Conservation (phyloP, 2,888 invertebrate species). For the Monochamus alternatus region DNA sequence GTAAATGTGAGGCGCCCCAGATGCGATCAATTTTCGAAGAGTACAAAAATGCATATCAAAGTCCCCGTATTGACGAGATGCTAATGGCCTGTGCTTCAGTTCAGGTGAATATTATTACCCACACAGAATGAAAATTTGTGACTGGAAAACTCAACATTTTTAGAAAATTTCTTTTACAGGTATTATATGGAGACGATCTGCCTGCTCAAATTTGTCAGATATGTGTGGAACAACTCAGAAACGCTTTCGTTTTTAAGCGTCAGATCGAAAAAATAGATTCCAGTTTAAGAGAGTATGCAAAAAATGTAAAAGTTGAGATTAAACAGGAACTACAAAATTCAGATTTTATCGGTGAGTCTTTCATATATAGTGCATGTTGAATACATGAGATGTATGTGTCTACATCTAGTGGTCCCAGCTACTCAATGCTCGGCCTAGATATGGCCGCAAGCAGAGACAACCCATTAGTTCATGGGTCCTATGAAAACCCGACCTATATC, state of each 20-base stretch:
- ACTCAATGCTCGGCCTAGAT: no score
- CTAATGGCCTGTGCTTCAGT: slow-evolving; percentile 71
- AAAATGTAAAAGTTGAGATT: slow-evolving; percentile 61
- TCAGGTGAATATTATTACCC: slow-evolving; percentile 66
- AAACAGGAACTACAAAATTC: slow-evolving; percentile 63
- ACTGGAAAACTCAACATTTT: slow-evolving; percentile 31
- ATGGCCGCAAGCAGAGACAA: no score
- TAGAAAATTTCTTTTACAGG: slow-evolving; percentile 59
- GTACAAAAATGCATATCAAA: slow-evolving; percentile 62
- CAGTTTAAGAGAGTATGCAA: slow-evolving; percentile 63
- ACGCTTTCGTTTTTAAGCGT: slow-evolving; percentile 66
- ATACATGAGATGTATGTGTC: no score
- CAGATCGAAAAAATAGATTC: slow-evolving; percentile 66
- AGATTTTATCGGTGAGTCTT: slow-evolving; percentile 59
- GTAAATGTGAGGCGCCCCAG: slow-evolving; percentile 65
- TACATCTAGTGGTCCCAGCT: no score
- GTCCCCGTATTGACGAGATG: slow-evolving; percentile 71
- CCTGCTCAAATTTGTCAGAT: slow-evolving; percentile 66
- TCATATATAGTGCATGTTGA: neutral
- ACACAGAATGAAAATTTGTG: slow-evolving; percentile 10
- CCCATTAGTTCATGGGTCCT: no score
- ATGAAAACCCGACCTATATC: no score
- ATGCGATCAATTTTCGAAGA: slow-evolving; percentile 67
- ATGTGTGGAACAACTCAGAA: slow-evolving; percentile 66
- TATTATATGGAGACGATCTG: slow-evolving; percentile 67